Conservation (phyloP, 2,797 vertebrate species). For the Gallinago nigripennis region DNA sequence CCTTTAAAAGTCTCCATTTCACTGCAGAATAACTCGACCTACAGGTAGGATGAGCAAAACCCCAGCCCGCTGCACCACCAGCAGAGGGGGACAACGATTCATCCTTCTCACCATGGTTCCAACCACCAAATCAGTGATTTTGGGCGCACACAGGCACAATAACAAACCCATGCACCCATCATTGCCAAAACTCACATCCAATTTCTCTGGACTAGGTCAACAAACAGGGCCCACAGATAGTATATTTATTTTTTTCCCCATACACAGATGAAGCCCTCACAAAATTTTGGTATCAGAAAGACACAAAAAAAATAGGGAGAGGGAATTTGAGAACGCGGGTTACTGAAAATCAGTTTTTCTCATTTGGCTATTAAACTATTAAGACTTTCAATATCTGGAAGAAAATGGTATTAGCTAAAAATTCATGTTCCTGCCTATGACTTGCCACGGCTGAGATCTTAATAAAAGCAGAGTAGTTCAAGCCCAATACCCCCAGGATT, state of each 20-base stretch:
- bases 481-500: neutral
- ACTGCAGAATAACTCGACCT: neutral
- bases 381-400: neutral
- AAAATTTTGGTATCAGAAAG: neutral
- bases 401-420: neutral
- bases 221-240: neutral
- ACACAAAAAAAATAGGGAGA: neutral
- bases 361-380: neutral
- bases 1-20: neutral
- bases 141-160: neutral
- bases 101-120: neutral
- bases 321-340: rapidly evolving
- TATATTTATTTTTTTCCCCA: neutral
- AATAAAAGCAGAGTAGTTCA: neutral
- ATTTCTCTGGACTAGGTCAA: neutral
- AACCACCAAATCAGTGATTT: neutral
- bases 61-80: neutral
- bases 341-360: neutral
- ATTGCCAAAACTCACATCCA: neutral
- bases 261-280: neutral
- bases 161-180: rapidly evolving
- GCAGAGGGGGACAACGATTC: neutral
- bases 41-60: neutral
- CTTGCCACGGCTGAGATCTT: neutral
- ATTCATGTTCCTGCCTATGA: neutral